A percentile compares a stretch with the other conserved stretches of the same genome.
Evolutionary conservation across 2,888 invertebrate genomes (phyloP).

Genomic region (Andrena bicolor): DNA sequence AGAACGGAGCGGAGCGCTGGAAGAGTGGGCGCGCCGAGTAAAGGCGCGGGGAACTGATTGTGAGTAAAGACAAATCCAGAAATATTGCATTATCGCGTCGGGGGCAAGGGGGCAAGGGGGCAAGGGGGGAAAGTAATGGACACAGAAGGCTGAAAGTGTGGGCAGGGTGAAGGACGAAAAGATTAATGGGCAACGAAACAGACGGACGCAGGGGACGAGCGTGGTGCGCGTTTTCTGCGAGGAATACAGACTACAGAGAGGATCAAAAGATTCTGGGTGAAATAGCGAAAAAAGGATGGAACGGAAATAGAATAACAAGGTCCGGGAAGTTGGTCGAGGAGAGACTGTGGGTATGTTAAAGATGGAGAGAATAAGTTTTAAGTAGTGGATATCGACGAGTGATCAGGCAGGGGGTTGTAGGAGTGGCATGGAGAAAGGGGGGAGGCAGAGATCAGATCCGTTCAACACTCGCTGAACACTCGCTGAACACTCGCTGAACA

Average conservation of each 20-base stretch:
- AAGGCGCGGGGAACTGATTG: conserved; percentile 25
- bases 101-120: too few species aligned
- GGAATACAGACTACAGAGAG: neutral
- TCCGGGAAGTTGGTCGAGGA: too few species aligned
- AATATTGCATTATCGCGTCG: conserved; percentile 47
- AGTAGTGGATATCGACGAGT: neutral
- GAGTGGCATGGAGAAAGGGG: neutral
- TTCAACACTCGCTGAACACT: conserved; percentile 92
- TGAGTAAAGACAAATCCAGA: conserved; percentile 39
- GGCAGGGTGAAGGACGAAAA: conserved; percentile 27
- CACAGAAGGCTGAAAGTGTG: conserved; percentile 25
- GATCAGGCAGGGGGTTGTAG: too few species aligned
- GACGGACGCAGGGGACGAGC: conserved; percentile 11
- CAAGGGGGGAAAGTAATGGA: conserved; percentile 45
- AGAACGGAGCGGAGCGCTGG: too few species aligned
- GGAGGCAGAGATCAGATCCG: conserved; percentile 6
- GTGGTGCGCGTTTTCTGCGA: conserved; percentile 24
- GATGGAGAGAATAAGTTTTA: too few species aligned
- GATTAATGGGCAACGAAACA: conserved; percentile 53
- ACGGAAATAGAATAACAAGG: neutral
- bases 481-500: conserved; percentile 86
- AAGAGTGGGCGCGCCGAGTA: neutral
- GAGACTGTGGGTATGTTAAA: too few species aligned
- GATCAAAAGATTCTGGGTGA: neutral
- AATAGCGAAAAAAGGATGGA: neutral